Evolutionary conservation across 2,113 vertebrate genomes (phyloP), one percentile per base, ranked within the genome.

Genomic region (Pantherophis guttatus): DNA sequence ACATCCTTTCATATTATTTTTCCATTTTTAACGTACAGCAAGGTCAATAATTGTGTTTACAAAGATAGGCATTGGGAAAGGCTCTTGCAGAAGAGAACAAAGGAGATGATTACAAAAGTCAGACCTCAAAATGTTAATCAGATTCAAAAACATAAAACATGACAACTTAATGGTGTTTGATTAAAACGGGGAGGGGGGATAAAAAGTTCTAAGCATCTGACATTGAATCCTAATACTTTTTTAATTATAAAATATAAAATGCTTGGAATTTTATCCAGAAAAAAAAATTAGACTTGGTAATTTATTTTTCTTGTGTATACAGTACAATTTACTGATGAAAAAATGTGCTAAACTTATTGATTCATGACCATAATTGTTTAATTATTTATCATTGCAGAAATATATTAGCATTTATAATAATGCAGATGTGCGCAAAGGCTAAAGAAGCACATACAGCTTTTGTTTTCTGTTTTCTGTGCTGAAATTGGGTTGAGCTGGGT

Each of bases 341-440:
- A 99, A 99, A 98, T 99, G 98, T 99, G 98, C 98, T 98, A 98
- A 99, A 99, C 98, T 99, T 99, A 99, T 99, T 99, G 99, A 99
- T 99, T 99, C 99, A 99, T 99, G 99, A 99, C 99, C 98, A 98
- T 99, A 99, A 99, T 99, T 99, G 99, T 99, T 99, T 99, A 99
- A 99, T 99, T 99, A 99, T 99, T 99, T 99, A 99, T 99, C 99
- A 98, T 98, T 98, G 99, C 99, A 98, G 99, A 98, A 98, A 98
- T 98, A 98, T 98, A 99, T 99, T 99, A 99, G 99, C 99, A 99
- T 99, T 99, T 99, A 98, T 99, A 99, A 99, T 99, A 98, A 98
- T 97, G 98, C 98, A 98, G 98, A 98, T 98, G 98, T 98, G 98
- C 98, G 97, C 97, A 98, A 98, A 98, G 98, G 98, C 98, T 98